Evolutionary conservation across 2,888 invertebrate species (phyloP).

Genomic region (Pilophorus perplexus): DNA sequence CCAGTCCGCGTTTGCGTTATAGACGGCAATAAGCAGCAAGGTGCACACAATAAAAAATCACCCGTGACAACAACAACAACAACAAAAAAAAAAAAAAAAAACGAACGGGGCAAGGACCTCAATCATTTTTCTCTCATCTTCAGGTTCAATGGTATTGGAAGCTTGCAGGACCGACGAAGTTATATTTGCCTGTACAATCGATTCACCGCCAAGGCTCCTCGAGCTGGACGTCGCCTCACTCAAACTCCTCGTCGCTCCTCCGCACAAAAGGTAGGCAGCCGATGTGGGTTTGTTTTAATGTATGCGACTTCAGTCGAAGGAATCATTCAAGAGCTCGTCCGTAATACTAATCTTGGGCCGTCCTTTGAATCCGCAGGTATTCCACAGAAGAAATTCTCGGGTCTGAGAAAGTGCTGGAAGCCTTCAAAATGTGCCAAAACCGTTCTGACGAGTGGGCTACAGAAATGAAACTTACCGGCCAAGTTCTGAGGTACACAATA

Average conservation of each 20-base stretch:
- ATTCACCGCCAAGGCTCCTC: constrained; percentile 50
- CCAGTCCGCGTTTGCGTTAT: constrained; percentile 57
- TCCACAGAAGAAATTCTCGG: constrained; percentile 31
- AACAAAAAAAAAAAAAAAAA: neutral
- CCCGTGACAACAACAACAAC: neutral
- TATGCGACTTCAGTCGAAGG: no score
- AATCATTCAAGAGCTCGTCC: no score
- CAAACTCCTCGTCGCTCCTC: constrained; percentile 30
- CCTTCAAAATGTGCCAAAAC: constrained; percentile 32
- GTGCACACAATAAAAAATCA: no score
- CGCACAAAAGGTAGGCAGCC: constrained; percentile 19
- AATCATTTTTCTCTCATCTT: neutral
- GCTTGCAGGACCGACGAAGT: constrained; percentile 54
- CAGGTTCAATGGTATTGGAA: constrained; percentile 53
- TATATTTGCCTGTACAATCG: constrained; percentile 57
- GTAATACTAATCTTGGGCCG: no score
- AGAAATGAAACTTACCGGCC: constrained; percentile 34
- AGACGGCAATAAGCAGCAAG: constrained; percentile 51
- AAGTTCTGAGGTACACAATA: constrained; percentile 24
- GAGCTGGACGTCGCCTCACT: constrained; percentile 52
- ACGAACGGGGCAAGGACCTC: neutral
- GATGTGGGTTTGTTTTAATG: no score
- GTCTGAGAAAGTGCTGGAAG: constrained; percentile 18
- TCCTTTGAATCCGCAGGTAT: no score
- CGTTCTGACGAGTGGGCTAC: constrained; percentile 23